A percentile compares a stretch with the other conserved stretches of the same genome.
These are phyloP conservation scores for Glossosoma conforme DNA, from an alignment of 1,140 invertebrate genomes.

Conservation along the genomic window DNA sequence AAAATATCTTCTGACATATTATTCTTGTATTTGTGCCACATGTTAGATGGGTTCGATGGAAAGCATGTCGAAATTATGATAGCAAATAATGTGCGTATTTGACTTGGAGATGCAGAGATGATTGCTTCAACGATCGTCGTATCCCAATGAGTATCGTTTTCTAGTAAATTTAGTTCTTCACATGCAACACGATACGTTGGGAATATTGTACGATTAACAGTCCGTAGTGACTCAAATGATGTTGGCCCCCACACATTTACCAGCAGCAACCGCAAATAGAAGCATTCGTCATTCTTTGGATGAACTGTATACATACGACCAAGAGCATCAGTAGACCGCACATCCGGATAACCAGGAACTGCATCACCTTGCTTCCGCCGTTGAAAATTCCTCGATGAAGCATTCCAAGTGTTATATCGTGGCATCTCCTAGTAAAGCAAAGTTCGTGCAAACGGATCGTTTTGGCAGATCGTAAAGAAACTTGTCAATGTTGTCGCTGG, in stretches of 20 bases:
- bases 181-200: too few relatives aligned
- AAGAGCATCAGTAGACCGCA: background rate
- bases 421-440: conserved; percentile 2
- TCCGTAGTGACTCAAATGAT: background rate
- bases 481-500: conserved; percentile 29
- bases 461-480: conserved; percentile 34
- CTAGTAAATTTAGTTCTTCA: too few relatives aligned
- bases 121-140: too few relatives aligned
- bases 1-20: too few relatives aligned
- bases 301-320: background rate
- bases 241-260: background rate
- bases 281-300: conserved; percentile 5
- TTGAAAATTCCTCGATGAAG: background rate
- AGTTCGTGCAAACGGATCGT: background rate
- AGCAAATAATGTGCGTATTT: too few relatives aligned
- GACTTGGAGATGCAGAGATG: too few relatives aligned
- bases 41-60: too few relatives aligned
- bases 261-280: conserved; percentile 1
- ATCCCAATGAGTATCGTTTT: too few relatives aligned
- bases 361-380: conserved; percentile 1
- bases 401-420: background rate
- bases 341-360: background rate
- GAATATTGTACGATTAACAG: too few relatives aligned
- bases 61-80: too few relatives aligned
- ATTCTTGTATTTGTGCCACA: too few relatives aligned